A percentile compares a stretch with the other conserved stretches of the same genome.
These are phyloP conservation scores for Misgurnus anguillicaudatus DNA, from an alignment of 2,113 vertebrate genomes.

Conservation along the genomic window DNA sequence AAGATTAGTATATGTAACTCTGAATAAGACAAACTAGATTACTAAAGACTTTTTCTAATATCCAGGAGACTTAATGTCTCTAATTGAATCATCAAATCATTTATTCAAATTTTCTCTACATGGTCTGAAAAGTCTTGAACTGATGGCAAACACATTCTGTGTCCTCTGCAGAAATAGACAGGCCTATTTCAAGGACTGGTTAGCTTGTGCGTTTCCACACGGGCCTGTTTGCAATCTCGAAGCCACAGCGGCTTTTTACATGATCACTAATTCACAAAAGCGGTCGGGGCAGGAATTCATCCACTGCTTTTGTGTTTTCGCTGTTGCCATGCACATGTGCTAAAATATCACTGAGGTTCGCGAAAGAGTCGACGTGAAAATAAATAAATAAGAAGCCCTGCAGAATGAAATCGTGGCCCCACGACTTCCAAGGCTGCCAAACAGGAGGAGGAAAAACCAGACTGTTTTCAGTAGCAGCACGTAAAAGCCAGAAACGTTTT, in stretches of 20 bases:
- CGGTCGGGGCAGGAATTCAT: conserved; percentile 77
- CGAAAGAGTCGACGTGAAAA: conserved; percentile 23
- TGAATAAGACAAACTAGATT: too few species aligned
- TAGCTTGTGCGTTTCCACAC: conserved; percentile 75
- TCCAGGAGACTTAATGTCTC: too few species aligned
- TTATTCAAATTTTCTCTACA: background rate
- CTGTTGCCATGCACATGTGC: conserved; percentile 81
- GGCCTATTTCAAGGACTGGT: conserved; percentile 79
- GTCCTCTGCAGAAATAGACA: conserved; percentile 79
- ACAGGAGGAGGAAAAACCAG: conserved; percentile 50
- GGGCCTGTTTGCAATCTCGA: conserved; percentile 82
- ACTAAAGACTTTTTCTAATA: too few species aligned
- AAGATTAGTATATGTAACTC: too few species aligned
- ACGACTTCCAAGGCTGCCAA: conserved; percentile 61
- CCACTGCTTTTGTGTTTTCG: conserved; percentile 74
- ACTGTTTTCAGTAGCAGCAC: conserved; percentile 70
- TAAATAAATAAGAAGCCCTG: conserved; percentile 47
- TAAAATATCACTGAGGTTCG: conserved; percentile 70
- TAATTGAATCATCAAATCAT: too few species aligned
- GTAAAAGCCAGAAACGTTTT: conserved; percentile 63
- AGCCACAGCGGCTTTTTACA: conserved; percentile 80
- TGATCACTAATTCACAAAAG: conserved; percentile 81
- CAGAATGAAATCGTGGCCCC: conserved; percentile 68
- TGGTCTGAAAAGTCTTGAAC: background rate
- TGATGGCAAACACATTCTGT: conserved; percentile 81